Evolutionary conservation across 2,797 vertebrate genomes (phyloP).

Genomic region (Potorous gilbertii): DNA sequence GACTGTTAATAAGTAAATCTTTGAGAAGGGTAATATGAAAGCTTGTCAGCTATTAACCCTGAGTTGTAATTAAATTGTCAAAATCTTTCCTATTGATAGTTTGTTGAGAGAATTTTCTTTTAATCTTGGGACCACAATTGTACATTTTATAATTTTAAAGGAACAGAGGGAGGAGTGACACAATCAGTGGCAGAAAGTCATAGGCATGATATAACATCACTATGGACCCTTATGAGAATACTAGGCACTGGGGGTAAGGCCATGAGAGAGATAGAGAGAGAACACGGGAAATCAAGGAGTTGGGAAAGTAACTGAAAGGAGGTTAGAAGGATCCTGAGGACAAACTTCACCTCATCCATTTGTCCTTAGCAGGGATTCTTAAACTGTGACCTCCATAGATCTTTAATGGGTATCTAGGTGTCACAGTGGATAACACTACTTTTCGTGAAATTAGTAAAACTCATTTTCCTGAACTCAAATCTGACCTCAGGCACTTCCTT

Average conservation of each 20-base stretch:
- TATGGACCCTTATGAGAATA: not conserved
- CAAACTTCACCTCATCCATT: not conserved
- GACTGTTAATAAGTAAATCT: conserved; percentile 23
- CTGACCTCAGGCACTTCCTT: too few species aligned
- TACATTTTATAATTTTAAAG: conserved; percentile 5
- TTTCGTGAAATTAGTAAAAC: too few species aligned
- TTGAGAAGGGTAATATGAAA: not conserved
- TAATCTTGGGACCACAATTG: not conserved
- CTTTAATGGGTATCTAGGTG: too few species aligned
- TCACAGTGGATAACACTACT: too few species aligned
- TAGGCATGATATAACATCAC: not conserved
- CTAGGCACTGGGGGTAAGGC: not conserved
- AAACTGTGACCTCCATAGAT: not conserved
- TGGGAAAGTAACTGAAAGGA: not conserved
- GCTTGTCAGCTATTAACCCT: not conserved
- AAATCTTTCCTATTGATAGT: not conserved
- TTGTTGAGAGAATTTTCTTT: conserved; percentile 21
- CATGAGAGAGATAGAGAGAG: too few species aligned
- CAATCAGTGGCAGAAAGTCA: not conserved
- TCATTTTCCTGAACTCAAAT: too few species aligned
- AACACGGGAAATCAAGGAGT: not conserved
- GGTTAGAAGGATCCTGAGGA: not conserved
- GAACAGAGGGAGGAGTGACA: not conserved
- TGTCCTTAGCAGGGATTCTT: not conserved
- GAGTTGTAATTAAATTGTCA: conserved; percentile 35